Evolutionary conservation across 2,888 invertebrate genomes (phyloP).

Genomic region (Anthrax anthrax): DNA sequence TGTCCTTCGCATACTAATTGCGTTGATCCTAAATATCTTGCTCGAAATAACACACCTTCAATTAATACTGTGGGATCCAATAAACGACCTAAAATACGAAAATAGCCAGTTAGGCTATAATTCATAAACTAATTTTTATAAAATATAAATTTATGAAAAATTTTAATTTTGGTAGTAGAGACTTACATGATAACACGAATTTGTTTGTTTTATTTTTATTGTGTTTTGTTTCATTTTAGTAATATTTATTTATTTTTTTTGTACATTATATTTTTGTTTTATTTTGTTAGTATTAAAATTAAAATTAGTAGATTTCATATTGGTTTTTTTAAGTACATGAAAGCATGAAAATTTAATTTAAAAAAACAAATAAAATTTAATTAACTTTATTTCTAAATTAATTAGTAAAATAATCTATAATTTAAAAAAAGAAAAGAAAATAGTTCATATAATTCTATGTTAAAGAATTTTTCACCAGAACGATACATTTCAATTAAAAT

Average conservation of each 20-base stretch:
- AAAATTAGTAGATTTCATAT: not conserved
- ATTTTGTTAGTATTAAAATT: not conserved
- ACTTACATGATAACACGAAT: not conserved
- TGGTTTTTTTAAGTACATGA: not conserved
- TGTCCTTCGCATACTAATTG: constrained; percentile 97
- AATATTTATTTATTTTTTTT: not conserved
- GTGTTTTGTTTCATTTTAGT: not conserved
- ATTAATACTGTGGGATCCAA: constrained; percentile 62
- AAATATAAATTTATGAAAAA: not conserved
- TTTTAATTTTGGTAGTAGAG: not conserved
- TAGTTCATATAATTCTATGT: not conserved
- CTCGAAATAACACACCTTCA: constrained; percentile 97
- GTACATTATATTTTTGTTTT: not conserved
- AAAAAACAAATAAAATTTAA: not conserved
- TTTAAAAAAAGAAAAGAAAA: not conserved
- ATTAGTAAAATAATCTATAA: not conserved
- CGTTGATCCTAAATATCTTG: constrained; percentile 93
- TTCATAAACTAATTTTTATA: not conserved
- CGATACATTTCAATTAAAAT: constrained; percentile 1
- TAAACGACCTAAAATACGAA: constrained; percentile 5
- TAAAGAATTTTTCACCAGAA: too few species aligned
- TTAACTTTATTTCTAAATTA: not conserved
- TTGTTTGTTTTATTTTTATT: not conserved
- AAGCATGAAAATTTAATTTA: not conserved
- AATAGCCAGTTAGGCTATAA: constrained; percentile 4